Conservation (phyloP, 2,888 invertebrate species). For the Eurytoma californica region DNA sequence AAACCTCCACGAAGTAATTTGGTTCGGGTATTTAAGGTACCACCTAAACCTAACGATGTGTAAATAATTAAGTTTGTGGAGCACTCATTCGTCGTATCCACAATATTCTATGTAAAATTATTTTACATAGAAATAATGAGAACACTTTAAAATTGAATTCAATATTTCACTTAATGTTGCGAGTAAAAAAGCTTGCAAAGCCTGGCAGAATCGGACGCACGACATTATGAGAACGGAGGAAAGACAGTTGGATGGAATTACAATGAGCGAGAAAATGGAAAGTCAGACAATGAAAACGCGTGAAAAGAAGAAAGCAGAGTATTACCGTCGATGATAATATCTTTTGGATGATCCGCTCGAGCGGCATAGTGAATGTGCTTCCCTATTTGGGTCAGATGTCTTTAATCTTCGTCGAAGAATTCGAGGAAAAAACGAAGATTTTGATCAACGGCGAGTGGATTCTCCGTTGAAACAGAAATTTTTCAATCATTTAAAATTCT, state of each 20-base stretch:
- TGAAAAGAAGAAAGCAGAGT: not conserved
- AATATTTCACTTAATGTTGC: no score
- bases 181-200: no score
- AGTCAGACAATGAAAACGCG: constrained; percentile 8
- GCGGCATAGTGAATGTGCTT: constrained; percentile 5
- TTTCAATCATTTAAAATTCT: no score
- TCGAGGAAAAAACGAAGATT: constrained; percentile 13
- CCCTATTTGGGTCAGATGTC: constrained; percentile 36
- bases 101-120: no score
- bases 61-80: no score
- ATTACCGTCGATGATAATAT: constrained; percentile 37
- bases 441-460: not conserved
- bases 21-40: no score
- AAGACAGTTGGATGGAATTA: not conserved
- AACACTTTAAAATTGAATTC: no score
- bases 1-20: no score
- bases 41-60: no score
- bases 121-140: no score
- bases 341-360: constrained; percentile 35
- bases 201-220: not conserved
- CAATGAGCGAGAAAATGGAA: constrained; percentile 22
- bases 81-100: no score
- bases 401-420: constrained; percentile 24
- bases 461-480: no score
- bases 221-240: not conserved